A percentile compares a stretch with the other conserved stretches of the same genome.
Conservation (phyloP, 2,888 invertebrate species). For the Pristionchus entomophagus region DNA sequence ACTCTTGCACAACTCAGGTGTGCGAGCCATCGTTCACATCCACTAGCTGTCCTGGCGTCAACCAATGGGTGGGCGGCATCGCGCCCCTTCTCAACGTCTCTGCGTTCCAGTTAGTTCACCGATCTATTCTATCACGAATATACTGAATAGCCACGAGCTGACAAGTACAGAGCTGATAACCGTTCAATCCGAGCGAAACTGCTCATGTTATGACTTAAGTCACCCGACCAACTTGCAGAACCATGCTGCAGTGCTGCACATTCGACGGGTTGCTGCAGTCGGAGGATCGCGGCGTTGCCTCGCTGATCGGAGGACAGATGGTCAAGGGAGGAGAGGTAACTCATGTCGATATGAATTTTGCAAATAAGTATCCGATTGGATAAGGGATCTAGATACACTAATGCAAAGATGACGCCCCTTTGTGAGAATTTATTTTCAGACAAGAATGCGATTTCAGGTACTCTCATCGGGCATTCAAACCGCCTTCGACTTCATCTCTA, state of each 20-base stretch:
- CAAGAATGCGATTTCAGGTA: conserved; percentile 49
- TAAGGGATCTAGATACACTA: too few species aligned
- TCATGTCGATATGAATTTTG: not conserved
- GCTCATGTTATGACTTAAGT: too few species aligned
- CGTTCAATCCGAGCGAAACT: too few species aligned
- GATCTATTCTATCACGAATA: too few species aligned
- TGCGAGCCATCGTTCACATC: conserved; percentile 44
- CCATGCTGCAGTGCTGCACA: conserved; percentile 68
- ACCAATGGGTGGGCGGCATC: too few species aligned
- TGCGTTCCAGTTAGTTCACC: conserved; percentile 39
- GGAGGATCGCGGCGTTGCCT: too few species aligned
- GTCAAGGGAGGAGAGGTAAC: conserved; percentile 65
- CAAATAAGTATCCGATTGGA: not conserved
- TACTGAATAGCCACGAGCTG: too few species aligned
- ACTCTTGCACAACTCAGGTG: not conserved
- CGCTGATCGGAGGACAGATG: conserved; percentile 67
- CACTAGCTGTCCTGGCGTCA: not conserved
- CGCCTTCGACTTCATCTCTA: conserved; percentile 73
- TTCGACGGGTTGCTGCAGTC: conserved; percentile 68
- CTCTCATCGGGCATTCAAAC: conserved; percentile 59
- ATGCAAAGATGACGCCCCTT: too few species aligned
- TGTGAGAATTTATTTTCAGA: too few species aligned
- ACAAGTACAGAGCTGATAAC: too few species aligned
- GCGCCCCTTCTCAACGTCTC: conserved; percentile 47
- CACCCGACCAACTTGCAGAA: too few species aligned